These are phyloP conservation scores for Physella acuta DNA, from an alignment of 1,140 invertebrate species.

Conservation along the genomic window DNA sequence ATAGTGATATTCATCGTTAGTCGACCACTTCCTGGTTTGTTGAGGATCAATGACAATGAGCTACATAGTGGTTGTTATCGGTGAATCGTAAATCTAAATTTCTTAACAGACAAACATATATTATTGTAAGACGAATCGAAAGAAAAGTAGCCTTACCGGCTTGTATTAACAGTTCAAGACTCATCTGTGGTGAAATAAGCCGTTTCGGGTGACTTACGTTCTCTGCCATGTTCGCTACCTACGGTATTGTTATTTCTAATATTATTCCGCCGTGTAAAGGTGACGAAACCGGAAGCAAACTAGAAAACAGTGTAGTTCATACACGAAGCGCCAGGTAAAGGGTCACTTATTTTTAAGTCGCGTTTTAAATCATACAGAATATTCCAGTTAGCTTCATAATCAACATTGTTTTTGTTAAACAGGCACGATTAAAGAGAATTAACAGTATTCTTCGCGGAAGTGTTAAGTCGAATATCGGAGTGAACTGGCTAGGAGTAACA, in stretches of 20 bases:
- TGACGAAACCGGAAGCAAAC: slow-evolving; percentile 27
- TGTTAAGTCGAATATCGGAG: too few relatives aligned
- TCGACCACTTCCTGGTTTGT: slow-evolving; percentile 22
- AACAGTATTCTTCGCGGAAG: too few relatives aligned
- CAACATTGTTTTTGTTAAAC: too few relatives aligned
- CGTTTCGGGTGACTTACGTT: slow-evolving; percentile 8
- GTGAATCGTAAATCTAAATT: background rate
- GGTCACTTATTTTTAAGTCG: too few relatives aligned
- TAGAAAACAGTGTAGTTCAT: slow-evolving; percentile 4
- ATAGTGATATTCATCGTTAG: slow-evolving; percentile 5
- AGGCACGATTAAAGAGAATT: too few relatives aligned
- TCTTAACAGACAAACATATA: background rate
- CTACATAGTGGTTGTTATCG: background rate
- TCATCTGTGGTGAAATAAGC: slow-evolving; percentile 19
- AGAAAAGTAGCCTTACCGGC: slow-evolving; percentile 16
- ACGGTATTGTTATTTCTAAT: slow-evolving; percentile 11
- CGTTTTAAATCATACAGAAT: too few relatives aligned
- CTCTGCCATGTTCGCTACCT: slow-evolving; percentile 24
- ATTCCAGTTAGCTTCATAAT: too few relatives aligned
- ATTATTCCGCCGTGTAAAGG: slow-evolving; percentile 16
- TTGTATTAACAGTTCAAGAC: slow-evolving; percentile 23
- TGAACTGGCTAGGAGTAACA: too few relatives aligned
- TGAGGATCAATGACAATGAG: slow-evolving; percentile 14
- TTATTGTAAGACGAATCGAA: too few relatives aligned
- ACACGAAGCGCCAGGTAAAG: too few relatives aligned